Evolutionary conservation across 2,113 vertebrate genomes (phyloP).

Genomic region (Tursiops truncatus): DNA sequence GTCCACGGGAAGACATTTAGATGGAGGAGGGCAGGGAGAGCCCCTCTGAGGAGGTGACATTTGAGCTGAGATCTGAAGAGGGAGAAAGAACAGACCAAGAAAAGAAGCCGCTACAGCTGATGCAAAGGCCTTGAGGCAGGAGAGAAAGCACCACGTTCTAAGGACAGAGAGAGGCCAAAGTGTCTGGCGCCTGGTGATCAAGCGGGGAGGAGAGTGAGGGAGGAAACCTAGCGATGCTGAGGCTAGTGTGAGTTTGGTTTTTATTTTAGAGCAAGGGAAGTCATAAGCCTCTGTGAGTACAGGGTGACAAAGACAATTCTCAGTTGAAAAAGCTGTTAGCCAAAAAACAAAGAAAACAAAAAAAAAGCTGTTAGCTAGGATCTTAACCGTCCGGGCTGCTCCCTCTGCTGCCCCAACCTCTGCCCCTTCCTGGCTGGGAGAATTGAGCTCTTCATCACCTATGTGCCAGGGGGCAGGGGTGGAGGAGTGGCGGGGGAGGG

Average conservation of each 20-base stretch:
- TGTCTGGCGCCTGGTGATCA: background rate
- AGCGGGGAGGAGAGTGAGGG: background rate
- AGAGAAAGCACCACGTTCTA: background rate
- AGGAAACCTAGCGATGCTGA: background rate
- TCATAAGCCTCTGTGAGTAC: background rate
- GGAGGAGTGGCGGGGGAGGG: too few relatives aligned
- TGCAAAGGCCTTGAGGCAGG: background rate
- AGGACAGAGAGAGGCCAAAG: background rate
- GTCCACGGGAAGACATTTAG: background rate
- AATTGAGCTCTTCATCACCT: background rate
- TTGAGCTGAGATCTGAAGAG: background rate
- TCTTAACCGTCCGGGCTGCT: background rate
- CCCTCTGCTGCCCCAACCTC: background rate
- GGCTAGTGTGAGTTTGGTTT: background rate
- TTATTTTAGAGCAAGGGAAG: background rate
- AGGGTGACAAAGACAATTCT: background rate
- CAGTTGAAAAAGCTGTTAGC: background rate
- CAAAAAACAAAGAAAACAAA: too few relatives aligned
- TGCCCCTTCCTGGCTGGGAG: background rate
- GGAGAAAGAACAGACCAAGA: background rate
- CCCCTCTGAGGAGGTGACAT: background rate
- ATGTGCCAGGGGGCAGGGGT: fast-evolving
- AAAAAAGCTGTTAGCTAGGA: background rate
- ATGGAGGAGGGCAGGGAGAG: background rate
- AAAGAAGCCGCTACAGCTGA: background rate